These are phyloP conservation scores for Panopea generosa DNA, from an alignment of 2,888 invertebrate genomes.

Conservation along the genomic window DNA sequence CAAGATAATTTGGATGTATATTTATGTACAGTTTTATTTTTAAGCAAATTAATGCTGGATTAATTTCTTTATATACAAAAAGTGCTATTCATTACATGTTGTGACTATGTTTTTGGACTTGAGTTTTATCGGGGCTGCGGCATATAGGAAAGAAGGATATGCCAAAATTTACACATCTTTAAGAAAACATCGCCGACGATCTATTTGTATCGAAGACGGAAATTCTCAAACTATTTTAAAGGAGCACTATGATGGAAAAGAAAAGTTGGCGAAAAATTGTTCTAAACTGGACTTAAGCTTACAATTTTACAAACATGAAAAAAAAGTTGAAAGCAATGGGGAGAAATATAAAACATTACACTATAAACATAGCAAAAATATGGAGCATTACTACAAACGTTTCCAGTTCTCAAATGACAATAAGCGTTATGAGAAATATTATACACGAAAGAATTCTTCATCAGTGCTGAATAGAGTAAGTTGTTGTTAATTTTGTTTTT, in stretches of 20 bases:
- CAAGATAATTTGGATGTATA: slow-evolving; percentile 1
- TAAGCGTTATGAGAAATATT: slow-evolving; percentile 25
- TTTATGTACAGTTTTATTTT: background rate
- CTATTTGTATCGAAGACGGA: slow-evolving; percentile 49
- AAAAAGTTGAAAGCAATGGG: slow-evolving; percentile 12
- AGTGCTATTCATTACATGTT: slow-evolving; percentile 25
- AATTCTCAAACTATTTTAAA: background rate
- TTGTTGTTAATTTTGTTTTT: too few species aligned
- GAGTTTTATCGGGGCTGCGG: slow-evolving; percentile 58
- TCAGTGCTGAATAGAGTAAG: slow-evolving; percentile 26
- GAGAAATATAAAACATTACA: slow-evolving; percentile 15
- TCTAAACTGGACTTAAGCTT: slow-evolving; percentile 29
- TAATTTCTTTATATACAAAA: slow-evolving; percentile 4
- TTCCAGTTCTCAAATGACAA: background rate
- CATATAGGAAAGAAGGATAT: slow-evolving; percentile 56
- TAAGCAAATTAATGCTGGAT: too few species aligned
- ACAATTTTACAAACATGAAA: slow-evolving; percentile 33
- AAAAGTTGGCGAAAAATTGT: background rate
- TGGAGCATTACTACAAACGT: background rate
- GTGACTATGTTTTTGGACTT: slow-evolving; percentile 58
- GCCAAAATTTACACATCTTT: slow-evolving; percentile 47
- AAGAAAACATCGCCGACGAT: slow-evolving; percentile 41
- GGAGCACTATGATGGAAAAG: background rate
- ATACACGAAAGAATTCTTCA: slow-evolving; percentile 10
- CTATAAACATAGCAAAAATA: slow-evolving; percentile 2